A percentile compares a stretch with the other conserved stretches of the same genome.
Conservation (phyloP, 2,113 vertebrate genomes). For the Larimichthys polyactis region DNA sequence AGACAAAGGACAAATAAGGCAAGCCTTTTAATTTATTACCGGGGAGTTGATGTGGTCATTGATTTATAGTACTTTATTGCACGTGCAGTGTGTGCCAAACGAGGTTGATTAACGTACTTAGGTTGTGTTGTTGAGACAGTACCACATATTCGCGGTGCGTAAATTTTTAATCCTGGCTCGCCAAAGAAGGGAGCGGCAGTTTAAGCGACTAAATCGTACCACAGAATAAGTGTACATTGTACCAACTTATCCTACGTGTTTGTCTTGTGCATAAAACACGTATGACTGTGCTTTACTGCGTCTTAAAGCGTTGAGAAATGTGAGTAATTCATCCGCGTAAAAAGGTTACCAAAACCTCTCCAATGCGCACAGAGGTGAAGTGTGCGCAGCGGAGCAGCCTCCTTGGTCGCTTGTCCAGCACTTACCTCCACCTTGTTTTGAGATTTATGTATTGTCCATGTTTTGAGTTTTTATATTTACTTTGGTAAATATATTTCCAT, state of each 20-base stretch:
- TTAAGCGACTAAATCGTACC: neutral
- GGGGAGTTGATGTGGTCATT: constrained; percentile 42
- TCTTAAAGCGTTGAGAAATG: constrained; percentile 21
- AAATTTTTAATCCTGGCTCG: constrained; percentile 60
- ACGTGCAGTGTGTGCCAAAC: constrained; percentile 51
- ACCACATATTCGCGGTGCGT: constrained; percentile 71
- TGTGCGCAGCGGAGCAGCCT: constrained; percentile 57
- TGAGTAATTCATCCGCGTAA: constrained; percentile 77
- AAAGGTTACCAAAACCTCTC: constrained; percentile 74
- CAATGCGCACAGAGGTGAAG: constrained; percentile 73
- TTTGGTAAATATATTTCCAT: neutral
- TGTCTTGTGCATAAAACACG: neutral
- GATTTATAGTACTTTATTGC: constrained; percentile 67
- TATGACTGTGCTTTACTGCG: neutral
- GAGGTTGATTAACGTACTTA: constrained; percentile 50
- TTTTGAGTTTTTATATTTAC: neutral
- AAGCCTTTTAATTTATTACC: constrained; percentile 72
- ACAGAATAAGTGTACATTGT: neutral
- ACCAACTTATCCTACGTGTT: neutral
- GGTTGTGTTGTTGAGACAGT: constrained; percentile 23
- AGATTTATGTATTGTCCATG: neutral
- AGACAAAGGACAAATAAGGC: constrained; percentile 70
- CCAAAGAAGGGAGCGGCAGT: constrained; percentile 12
- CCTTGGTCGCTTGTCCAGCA: neutral
- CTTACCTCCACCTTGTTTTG: neutral